phyloP scores from a whole-genome alignment of 1,140 invertebrate genomes.

The Papilio dardanus region DNA sequence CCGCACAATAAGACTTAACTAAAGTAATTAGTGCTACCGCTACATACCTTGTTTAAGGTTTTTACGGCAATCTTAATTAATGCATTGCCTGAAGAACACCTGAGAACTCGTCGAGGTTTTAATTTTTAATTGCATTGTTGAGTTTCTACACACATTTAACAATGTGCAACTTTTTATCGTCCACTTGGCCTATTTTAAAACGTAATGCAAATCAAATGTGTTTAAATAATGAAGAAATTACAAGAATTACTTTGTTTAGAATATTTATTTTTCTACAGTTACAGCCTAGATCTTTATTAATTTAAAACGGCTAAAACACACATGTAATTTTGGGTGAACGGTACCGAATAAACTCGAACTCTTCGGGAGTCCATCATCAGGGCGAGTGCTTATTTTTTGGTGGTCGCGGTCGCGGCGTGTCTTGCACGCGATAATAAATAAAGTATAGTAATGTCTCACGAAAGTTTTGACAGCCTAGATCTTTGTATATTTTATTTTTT shows the following conservation, averaged over 20 bases:
- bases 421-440: no score
- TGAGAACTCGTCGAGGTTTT: conserved; percentile 52
- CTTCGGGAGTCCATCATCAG: no score
- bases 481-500: no score
- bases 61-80: conserved; percentile 69
- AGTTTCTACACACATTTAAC: conserved; percentile 38
- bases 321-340: no score
- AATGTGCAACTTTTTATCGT: conserved; percentile 36
- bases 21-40: conserved; percentile 59
- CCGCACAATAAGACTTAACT: conserved; percentile 46
- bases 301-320: no score
- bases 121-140: conserved; percentile 66
- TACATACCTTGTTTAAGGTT: conserved; percentile 61
- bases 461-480: no score
- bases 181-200: background rate
- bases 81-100: conserved; percentile 70
- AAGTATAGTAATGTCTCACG: no score
- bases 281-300: no score
- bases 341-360: no score
- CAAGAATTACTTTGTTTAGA: background rate
- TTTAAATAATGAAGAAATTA: no score
- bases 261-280: background rate
- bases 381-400: no score
- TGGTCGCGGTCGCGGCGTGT: no score
- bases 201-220: background rate